phyloP scores from a whole-genome alignment of 37 sponge, comb jelly and placozoan genomes.

The Amphimedon queenslandica region DNA sequence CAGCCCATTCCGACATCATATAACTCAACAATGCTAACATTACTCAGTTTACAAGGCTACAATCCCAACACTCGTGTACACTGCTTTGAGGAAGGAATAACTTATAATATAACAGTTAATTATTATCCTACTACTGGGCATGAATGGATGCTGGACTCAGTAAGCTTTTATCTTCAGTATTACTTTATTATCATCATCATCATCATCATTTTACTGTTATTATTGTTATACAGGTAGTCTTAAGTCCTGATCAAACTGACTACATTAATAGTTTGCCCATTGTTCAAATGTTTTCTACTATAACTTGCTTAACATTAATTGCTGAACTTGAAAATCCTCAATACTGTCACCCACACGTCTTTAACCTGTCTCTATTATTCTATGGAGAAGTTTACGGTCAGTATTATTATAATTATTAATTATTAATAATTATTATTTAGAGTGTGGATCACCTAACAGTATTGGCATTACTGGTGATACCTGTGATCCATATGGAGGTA shows the following conservation, averaged over 20 bases:
- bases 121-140: background rate
- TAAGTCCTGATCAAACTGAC: conserved; percentile 17
- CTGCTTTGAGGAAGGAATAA: background rate
- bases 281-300: no score
- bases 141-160: background rate
- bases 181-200: no score
- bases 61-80: background rate
- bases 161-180: background rate
- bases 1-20: background rate
- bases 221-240: conserved; percentile 16
- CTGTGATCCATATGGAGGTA: conserved; percentile 15
- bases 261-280: no score
- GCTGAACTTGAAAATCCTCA: no score
- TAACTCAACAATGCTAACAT: background rate
- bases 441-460: no score
- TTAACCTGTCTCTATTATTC: conserved; percentile 64
- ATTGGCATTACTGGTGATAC: no score
- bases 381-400: conserved; percentile 51
- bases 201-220: background rate
- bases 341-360: no score
- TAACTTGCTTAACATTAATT: no score
- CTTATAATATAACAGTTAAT: background rate
- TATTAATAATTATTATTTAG: no score
- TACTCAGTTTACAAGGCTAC: background rate
- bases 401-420: no score